These are phyloP conservation scores for Tetropium fuscum DNA, from an alignment of 2,888 invertebrate species.

Conservation along the genomic window DNA sequence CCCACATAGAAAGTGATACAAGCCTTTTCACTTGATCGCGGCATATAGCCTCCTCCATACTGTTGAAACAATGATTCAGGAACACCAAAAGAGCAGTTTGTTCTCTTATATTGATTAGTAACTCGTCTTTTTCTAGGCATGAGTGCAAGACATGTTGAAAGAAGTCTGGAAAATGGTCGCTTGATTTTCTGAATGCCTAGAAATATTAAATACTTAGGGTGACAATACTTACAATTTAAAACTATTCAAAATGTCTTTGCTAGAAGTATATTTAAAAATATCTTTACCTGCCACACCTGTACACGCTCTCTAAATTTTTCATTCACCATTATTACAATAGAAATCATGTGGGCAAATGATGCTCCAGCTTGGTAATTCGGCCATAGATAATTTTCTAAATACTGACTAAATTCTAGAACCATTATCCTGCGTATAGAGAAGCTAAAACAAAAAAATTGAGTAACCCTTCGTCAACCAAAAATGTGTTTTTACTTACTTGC, in stretches of 20 bases:
- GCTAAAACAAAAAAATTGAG: constrained; percentile 54
- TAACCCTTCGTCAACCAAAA: neutral
- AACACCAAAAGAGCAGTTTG: constrained; percentile 92
- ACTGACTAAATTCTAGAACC: constrained; percentile 97
- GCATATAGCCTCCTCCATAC: constrained; percentile 95
- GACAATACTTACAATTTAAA: no score
- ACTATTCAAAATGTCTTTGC: neutral
- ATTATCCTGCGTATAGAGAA: constrained; percentile 90
- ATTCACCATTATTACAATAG: constrained; percentile 98
- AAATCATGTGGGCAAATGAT: constrained; percentile 91
- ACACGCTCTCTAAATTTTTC: constrained; percentile 98
- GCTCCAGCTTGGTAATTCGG: constrained; percentile 89
- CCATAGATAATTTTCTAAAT: constrained; percentile 97
- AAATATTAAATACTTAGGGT: constrained; percentile 21
- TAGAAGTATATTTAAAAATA: no score
- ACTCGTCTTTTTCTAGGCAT: constrained; percentile 73
- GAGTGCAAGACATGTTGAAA: constrained; percentile 85
- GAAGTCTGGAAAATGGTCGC: constrained; percentile 83
- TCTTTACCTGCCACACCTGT: constrained; percentile 95
- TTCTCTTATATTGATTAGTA: constrained; percentile 73
- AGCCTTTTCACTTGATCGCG: constrained; percentile 90
- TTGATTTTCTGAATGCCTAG: constrained; percentile 81
- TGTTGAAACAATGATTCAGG: constrained; percentile 96
- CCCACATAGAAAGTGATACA: constrained; percentile 95
- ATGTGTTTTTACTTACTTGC: constrained; percentile 71